Base-by-base conservation (phyloP, 2,113 vertebrate species). In the Callipepla californica region DNA sequence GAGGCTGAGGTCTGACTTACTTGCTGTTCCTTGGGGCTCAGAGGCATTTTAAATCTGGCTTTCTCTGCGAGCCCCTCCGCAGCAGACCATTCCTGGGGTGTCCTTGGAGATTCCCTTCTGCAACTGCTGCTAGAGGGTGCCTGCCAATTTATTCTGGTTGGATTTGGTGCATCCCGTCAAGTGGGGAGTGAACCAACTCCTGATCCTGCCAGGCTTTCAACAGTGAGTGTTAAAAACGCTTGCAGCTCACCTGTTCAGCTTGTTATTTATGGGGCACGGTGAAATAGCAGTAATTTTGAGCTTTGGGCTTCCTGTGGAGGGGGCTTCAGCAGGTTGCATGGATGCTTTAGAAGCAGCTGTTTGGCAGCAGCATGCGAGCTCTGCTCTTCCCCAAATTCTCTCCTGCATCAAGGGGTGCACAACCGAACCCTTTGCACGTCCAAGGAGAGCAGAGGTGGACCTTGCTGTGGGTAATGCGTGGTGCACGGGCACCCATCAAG, bases 401-500 rank as follows among this genome's bases (percentile, higher is more conserved):
- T 73, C 53, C 25, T 36, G 30, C 40, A 42, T 30, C 20, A 5
- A 75, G 59, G 20, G 22, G 8, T 2, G 3, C 44, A 9, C 17
- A 47, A 30, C 34, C 14, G 53, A 40, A 8, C 34, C 32, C 53
- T 1, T 3, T 26, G 40, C n/a, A 26, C 6, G 42, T 1, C 11
- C 0, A 2, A 50, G 72, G 34, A 6, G 3, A 17, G 87, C 69
- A 9, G 25, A 0, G 18, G 74, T 16, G 16, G 19, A 51, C 36
- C 44, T 53, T 5, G 28, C 51, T 44, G 90, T 38, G 3, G 62
- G 55, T 44, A 0, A 10, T 5, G 30, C 13, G 2, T 1, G 1
- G 57, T 13, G 32, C 32, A 13, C 6, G 19, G 5, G 48, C 32
- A 25, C 5, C 22, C 15, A 40, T 61, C 65, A 34, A 5, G 25